Conservation (phyloP, 2,797 vertebrate species). For the Apodemus agrarius region DNA sequence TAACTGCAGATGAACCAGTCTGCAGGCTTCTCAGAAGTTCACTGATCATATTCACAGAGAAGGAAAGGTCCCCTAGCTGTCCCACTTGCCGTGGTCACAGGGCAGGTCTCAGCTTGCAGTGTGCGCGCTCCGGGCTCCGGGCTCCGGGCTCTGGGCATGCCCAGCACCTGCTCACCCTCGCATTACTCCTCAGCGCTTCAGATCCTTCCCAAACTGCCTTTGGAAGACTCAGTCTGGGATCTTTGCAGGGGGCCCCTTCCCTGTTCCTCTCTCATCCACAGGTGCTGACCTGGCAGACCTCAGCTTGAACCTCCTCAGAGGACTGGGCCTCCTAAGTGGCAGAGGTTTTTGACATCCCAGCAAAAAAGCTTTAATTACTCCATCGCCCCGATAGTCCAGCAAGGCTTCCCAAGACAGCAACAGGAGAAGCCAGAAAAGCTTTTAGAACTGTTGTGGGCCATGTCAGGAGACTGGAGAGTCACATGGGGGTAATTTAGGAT, state of each 20-base stretch:
- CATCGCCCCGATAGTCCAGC: too few relatives aligned
- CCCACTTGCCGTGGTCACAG: not conserved
- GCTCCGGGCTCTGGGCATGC: too few relatives aligned
- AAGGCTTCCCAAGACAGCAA: not conserved
- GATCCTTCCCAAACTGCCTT: not conserved
- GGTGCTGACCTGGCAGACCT: not conserved
- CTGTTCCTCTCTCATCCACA: not conserved
- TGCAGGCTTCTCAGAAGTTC: too few relatives aligned
- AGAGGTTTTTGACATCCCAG: not conserved
- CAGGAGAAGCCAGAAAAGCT: not conserved
- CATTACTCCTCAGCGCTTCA: not conserved
- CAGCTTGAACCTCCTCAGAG: not conserved
- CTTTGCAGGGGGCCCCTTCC: not conserved
- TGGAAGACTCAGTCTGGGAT: not conserved
- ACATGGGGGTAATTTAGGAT: not conserved
- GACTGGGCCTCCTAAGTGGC: accelerated
- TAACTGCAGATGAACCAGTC: not conserved
- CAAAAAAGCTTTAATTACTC: not conserved
- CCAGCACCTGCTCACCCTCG: not conserved
- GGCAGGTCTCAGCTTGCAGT: not conserved
- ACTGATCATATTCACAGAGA: not conserved
- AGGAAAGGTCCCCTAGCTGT: not conserved
- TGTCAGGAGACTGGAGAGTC: not conserved
- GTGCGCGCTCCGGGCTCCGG: too few relatives aligned
- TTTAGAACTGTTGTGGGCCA: not conserved